A percentile compares a stretch with the other conserved stretches of the same genome.
Conservation (phyloP, 2,113 vertebrate genomes). For the Oncorhynchus gorbuscha region DNA sequence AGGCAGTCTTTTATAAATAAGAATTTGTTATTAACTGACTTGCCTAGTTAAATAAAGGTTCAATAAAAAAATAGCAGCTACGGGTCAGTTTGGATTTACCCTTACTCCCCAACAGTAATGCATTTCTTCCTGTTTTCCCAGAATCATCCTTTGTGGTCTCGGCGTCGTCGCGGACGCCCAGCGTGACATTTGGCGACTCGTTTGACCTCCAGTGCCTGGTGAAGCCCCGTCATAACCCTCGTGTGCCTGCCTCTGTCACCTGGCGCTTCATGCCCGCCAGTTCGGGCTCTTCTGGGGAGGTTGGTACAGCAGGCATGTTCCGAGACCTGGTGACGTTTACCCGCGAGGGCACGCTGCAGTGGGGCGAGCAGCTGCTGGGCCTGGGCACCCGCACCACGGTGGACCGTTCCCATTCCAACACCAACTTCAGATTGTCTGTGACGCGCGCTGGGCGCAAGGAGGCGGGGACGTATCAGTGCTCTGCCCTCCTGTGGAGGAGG, state of each 20-base stretch:
- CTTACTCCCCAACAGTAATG: background rate
- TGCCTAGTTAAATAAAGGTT: no score
- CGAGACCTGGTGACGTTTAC: conserved; percentile 94
- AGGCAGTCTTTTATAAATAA: no score
- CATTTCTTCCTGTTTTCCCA: conserved; percentile 51
- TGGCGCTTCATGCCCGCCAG: conserved; percentile 89
- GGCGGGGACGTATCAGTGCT: conserved; percentile 94
- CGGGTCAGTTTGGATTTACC: no score
- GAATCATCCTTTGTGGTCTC: conserved; percentile 91
- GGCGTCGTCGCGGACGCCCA: conserved; percentile 91
- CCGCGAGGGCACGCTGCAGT: conserved; percentile 87
- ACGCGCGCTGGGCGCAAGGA: conserved; percentile 88
- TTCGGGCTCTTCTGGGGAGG: conserved; percentile 33
- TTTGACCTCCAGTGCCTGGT: conserved; percentile 96
- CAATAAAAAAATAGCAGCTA: no score
- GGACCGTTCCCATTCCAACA: conserved; percentile 88
- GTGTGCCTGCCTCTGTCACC: conserved; percentile 86
- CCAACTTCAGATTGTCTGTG: conserved; percentile 90
- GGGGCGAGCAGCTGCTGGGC: conserved; percentile 81
- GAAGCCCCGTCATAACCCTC: conserved; percentile 87
- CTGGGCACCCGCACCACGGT: conserved; percentile 90
- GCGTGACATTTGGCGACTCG: conserved; percentile 88
- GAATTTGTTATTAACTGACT: no score
- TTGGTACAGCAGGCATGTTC: conserved; percentile 73
- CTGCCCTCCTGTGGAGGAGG: conserved; percentile 86